phyloP scores from a whole-genome alignment of 2,888 invertebrate species.

The Orthonychiurus folsomi region DNA sequence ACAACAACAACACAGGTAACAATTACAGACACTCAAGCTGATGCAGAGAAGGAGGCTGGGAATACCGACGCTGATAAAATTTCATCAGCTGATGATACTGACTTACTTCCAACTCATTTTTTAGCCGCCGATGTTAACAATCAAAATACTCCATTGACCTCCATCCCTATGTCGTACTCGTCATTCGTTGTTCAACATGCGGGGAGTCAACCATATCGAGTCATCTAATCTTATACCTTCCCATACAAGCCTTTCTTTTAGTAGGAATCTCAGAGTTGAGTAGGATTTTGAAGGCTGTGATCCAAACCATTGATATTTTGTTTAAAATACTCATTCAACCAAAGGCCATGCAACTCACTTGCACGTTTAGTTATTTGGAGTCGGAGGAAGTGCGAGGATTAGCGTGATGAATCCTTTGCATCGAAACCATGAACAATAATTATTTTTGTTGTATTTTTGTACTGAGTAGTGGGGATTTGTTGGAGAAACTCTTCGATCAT shows the following conservation, averaged over 20 bases:
- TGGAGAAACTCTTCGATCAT: no score
- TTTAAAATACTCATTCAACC: no score
- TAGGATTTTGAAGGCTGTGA: no score
- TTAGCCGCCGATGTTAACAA: conserved; percentile 7
- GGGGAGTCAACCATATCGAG: conserved; percentile 3
- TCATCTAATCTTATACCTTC: neutral
- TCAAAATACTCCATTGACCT: conserved; percentile 13
- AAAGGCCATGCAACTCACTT: no score
- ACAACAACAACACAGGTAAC: conserved; percentile 2
- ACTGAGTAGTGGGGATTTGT: no score
- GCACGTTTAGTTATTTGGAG: no score
- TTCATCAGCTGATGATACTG: neutral
- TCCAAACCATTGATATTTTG: no score
- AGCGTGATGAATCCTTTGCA: no score
- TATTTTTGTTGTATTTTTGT: no score
- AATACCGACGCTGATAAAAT: neutral
- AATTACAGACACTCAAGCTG: neutral
- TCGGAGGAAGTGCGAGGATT: no score
- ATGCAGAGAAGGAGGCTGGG: neutral
- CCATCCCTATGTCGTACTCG: conserved; percentile 22
- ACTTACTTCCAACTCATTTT: neutral
- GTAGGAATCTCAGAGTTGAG: no score
- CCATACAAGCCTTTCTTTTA: neutral
- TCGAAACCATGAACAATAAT: no score
- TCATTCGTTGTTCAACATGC: conserved; percentile 19